Percentiles rank a stretch among this genome's conserved stretches.
Evolutionary conservation across 2,797 vertebrate species (phyloP).

Genomic region (Lepus oiostolus): DNA sequence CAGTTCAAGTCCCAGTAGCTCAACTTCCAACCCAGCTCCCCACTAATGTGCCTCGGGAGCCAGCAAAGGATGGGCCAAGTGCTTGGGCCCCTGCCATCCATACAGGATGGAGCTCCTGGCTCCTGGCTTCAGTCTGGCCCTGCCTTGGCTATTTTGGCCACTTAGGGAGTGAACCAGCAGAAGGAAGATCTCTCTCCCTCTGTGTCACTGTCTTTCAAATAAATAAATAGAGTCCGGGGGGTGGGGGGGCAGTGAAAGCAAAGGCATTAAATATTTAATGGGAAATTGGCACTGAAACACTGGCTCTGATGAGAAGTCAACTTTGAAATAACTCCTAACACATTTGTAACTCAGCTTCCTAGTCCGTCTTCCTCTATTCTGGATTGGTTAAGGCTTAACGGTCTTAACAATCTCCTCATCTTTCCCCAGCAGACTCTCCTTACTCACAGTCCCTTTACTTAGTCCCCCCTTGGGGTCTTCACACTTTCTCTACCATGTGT

Average conservation of each 20-base stretch:
- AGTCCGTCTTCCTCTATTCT: not conserved
- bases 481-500: not conserved
- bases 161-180: too few relatives aligned
- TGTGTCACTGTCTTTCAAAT: too few relatives aligned
- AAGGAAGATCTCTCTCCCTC: too few relatives aligned
- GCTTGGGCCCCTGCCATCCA: too few relatives aligned
- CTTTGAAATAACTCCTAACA: constrained; percentile 16
- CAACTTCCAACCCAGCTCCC: too few relatives aligned
- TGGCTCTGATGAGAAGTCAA: constrained; percentile 28
- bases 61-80: too few relatives aligned
- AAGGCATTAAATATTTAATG: not conserved
- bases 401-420: not conserved
- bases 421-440: not conserved
- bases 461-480: not conserved
- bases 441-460: not conserved
- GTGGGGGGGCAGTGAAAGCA: not conserved
- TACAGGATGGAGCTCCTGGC: too few relatives aligned
- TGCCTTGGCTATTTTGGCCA: too few relatives aligned
- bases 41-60: too few relatives aligned
- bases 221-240: too few relatives aligned
- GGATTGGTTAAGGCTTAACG: not conserved
- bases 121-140: too few relatives aligned
- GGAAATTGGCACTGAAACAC: not conserved
- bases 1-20: too few relatives aligned
- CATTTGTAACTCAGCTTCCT: constrained; percentile 47